Evolutionary conservation across 2,113 vertebrate genomes (phyloP).

Genomic region (Danio rerio): GRCz12tu NC_133186.1:13515501-13516000

Average conservation of each 20-base stretch:
- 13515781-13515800: neutral
- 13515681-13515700: neutral
- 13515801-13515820: neutral
- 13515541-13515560: neutral
- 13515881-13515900: neutral
- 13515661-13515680: conserved; percentile 7
- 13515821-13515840: neutral
- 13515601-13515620: conserved; percentile 3
- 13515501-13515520: neutral
- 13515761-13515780: neutral
- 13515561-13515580: neutral
- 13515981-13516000: neutral
- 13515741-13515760: neutral
- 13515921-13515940: neutral
- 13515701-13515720: neutral
- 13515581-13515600: conserved; percentile 18
- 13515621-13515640: neutral
- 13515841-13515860: neutral
- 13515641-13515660: neutral
- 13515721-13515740: neutral
- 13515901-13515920: neutral
- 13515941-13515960: neutral
- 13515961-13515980: conserved; percentile 1
- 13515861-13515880: neutral
- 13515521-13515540: neutral